Evolutionary conservation across 2,888 invertebrate genomes (phyloP).

Genomic region (Ormyrus labotus): DNA sequence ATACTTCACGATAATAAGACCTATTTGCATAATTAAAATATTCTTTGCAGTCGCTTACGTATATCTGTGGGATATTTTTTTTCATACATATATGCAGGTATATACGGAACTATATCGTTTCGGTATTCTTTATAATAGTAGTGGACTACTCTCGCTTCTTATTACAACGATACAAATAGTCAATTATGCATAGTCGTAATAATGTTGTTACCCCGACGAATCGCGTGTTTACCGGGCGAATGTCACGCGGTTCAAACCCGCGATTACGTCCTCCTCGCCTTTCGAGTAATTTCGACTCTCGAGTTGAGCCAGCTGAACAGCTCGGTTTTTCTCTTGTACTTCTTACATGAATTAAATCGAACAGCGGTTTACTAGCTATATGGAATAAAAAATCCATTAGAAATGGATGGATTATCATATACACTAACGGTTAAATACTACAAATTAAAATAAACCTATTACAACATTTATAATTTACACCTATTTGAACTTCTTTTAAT

Average conservation of each 20-base stretch:
- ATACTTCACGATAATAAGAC: constrained; percentile 55
- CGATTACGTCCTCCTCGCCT: constrained; percentile 55
- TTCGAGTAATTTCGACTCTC: constrained; percentile 13
- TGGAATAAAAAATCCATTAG: constrained; percentile 54
- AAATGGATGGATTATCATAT: constrained; percentile 55
- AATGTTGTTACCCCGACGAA: constrained; percentile 43
- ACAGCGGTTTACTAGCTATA: constrained; percentile 56
- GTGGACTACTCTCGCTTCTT: constrained; percentile 63
- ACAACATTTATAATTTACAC: constrained; percentile 45
- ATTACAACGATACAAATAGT: constrained; percentile 71
- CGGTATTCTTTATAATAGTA: constrained; percentile 45
- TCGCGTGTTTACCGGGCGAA: constrained; percentile 52
- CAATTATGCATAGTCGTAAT: constrained; percentile 59
- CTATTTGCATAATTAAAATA: constrained; percentile 65
- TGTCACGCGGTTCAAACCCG: constrained; percentile 40
- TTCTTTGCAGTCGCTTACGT: constrained; percentile 62
- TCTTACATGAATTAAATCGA: constrained; percentile 56
- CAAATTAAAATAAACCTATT: constrained; percentile 42
- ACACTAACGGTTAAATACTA: constrained; percentile 28
- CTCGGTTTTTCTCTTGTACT: constrained; percentile 35
- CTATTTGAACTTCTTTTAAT: constrained; percentile 44
- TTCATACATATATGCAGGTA: constrained; percentile 48
- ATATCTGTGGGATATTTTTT: constrained; percentile 43
- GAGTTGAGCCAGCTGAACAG: constrained; percentile 34
- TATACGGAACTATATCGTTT: constrained; percentile 53